phyloP scores from a whole-genome alignment of 2,113 vertebrate species.

The Istiophorus platypterus region DNA sequence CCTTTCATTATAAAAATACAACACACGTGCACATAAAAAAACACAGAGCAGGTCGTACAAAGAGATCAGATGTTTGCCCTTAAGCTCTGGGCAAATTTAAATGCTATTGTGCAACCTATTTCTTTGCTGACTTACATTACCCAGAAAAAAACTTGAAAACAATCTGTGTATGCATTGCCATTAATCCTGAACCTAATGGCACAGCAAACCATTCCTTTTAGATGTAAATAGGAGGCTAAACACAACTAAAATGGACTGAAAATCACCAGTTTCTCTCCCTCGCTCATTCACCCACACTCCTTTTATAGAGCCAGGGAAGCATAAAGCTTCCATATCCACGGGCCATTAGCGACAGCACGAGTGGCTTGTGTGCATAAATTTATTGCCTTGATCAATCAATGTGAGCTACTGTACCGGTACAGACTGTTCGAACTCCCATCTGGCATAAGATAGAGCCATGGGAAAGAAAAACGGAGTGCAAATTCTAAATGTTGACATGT shows the following conservation, averaged over 20 bases:
- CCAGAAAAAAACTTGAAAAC: not conserved
- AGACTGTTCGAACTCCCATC: conserved; percentile 27
- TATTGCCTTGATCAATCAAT: conserved; percentile 75
- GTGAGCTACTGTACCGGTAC: conserved; percentile 56
- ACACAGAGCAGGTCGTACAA: not conserved
- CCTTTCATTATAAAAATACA: conserved; percentile 5
- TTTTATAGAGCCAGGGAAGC: conserved; percentile 28
- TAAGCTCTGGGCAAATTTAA: not conserved
- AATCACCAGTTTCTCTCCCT: conserved; percentile 57
- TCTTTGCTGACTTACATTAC: not conserved
- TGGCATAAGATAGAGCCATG: not conserved
- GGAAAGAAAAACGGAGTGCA: not conserved
- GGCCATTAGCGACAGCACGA: conserved; percentile 74
- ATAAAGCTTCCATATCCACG: conserved; percentile 77
- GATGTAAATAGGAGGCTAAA: conserved; percentile 61
- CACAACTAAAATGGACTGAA: conserved; percentile 62
- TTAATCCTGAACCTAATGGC: conserved; percentile 62
- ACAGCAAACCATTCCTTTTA: conserved; percentile 54
- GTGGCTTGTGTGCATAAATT: conserved; percentile 67
- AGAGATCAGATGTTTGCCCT: not conserved
- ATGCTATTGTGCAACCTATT: not conserved
- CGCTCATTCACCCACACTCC: conserved; percentile 52
- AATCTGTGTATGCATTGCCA: not conserved
- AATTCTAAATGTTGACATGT: conserved; percentile 11
- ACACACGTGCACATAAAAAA: not conserved